Percentiles rank a stretch among this genome's conserved stretches.
phyloP scores from a whole-genome alignment of 1,140 invertebrate genomes.

The Ladona fulva region DNA sequence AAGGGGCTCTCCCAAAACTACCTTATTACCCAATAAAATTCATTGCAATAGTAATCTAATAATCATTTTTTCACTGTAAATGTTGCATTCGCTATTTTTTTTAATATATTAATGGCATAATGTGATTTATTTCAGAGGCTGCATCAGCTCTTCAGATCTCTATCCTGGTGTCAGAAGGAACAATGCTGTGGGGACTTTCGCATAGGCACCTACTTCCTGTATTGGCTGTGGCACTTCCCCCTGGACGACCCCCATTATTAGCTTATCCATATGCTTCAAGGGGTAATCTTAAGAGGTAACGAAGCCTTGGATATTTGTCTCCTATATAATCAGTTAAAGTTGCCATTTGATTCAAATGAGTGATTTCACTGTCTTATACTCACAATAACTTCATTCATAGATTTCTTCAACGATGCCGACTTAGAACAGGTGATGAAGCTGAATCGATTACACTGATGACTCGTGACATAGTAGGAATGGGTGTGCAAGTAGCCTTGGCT shows the following conservation, averaged over 20 bases:
- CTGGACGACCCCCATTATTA: constrained; percentile 53
- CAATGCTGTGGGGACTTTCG: constrained; percentile 68
- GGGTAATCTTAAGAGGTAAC: constrained; percentile 80
- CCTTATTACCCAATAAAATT: no score
- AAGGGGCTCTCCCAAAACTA: no score
- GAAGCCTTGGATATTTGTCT: not conserved
- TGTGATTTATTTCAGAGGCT: constrained; percentile 51
- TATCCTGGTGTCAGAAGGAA: constrained; percentile 70
- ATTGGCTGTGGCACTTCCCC: constrained; percentile 59
- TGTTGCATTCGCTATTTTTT: no score
- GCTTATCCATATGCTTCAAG: constrained; percentile 71
- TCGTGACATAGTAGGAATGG: constrained; percentile 82
- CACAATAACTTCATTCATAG: constrained; percentile 30
- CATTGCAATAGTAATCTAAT: no score
- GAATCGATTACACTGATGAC: constrained; percentile 55
- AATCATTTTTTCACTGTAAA: no score
- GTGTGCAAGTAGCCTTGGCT: constrained; percentile 76
- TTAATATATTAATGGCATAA: not conserved
- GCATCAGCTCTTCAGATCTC: constrained; percentile 74
- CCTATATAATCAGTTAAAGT: not conserved
- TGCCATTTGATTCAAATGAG: no score
- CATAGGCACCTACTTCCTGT: constrained; percentile 77
- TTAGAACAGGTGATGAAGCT: constrained; percentile 41
- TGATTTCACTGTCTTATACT: not conserved
- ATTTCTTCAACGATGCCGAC: constrained; percentile 54